These are phyloP conservation scores for Rhagologus leucostigma DNA, from an alignment of 2,113 vertebrate genomes.

Conservation along the genomic window DNA sequence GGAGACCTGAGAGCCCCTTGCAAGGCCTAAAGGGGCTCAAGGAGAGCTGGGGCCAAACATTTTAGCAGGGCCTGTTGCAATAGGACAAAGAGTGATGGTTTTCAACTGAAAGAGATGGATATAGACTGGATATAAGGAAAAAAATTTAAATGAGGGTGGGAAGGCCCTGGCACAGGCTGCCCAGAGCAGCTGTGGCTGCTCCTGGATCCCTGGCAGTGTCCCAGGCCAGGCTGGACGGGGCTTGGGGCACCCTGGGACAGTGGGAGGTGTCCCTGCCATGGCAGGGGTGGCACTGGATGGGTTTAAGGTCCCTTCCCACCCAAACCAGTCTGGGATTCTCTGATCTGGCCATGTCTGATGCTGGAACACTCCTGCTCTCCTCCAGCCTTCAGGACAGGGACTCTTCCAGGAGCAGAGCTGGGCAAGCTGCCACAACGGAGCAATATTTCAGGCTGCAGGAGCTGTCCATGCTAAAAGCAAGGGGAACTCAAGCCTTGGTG, in stretches of 20 bases:
- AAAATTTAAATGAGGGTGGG: rapidly evolving
- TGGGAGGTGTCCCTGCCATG: background rate
- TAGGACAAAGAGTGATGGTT: background rate
- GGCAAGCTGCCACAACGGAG: background rate
- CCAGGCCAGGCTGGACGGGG: background rate
- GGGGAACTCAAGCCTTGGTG: background rate
- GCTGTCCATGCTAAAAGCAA: background rate
- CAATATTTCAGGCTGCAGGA: background rate
- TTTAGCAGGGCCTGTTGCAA: background rate
- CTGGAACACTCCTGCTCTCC: background rate
- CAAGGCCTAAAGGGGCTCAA: background rate
- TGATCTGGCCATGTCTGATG: background rate
- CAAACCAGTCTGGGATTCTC: background rate
- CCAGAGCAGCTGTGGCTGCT: background rate
- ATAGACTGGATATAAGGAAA: background rate
- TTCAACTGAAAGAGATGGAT: background rate
- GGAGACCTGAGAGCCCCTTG: background rate
- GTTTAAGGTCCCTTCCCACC: background rate
- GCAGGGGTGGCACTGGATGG: background rate
- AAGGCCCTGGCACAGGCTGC: background rate
- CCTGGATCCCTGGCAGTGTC: background rate
- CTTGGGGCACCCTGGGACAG: background rate
- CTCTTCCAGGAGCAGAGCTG: background rate
- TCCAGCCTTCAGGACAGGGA: background rate
- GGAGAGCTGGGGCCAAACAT: background rate